phyloP scores from a whole-genome alignment of 2,888 invertebrate genomes.

The Epinotia bilunana region DNA sequence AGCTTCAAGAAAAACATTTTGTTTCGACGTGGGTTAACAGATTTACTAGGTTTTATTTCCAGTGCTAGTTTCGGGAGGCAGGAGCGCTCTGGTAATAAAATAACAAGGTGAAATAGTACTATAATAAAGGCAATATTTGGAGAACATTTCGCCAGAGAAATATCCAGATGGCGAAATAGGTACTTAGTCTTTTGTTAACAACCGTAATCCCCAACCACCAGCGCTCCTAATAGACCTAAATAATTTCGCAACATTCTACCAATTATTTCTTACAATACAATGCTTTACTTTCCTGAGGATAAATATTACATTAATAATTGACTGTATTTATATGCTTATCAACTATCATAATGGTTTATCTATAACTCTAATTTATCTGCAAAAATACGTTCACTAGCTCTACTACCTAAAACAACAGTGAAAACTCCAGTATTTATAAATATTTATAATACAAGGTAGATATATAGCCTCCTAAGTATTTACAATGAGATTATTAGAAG shows the following conservation, averaged over 20 bases:
- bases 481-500: too few species aligned
- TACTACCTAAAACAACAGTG: too few species aligned
- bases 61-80: conserved; percentile 1
- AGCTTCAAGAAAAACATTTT: conserved; percentile 31
- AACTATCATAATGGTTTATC: too few species aligned
- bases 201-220: neutral
- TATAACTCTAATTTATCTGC: too few species aligned
- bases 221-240: neutral
- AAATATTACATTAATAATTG: neutral
- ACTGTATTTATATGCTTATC: neutral
- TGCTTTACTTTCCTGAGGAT: neutral
- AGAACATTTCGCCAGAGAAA: neutral
- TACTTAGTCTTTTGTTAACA: neutral
- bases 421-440: too few species aligned
- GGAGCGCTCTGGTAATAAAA: neutral
- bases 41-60: conserved; percentile 32
- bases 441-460: too few species aligned
- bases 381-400: too few species aligned
- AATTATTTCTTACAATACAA: too few species aligned
- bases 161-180: neutral
- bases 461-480: too few species aligned
- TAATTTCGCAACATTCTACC: neutral
- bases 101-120: neutral
- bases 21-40: conserved; percentile 34
- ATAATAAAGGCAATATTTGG: neutral